Percentiles rank a stretch among this genome's conserved stretches.
phyloP scores from a whole-genome alignment of 1,140 invertebrate genomes.

The Drosophila mayri region DNA sequence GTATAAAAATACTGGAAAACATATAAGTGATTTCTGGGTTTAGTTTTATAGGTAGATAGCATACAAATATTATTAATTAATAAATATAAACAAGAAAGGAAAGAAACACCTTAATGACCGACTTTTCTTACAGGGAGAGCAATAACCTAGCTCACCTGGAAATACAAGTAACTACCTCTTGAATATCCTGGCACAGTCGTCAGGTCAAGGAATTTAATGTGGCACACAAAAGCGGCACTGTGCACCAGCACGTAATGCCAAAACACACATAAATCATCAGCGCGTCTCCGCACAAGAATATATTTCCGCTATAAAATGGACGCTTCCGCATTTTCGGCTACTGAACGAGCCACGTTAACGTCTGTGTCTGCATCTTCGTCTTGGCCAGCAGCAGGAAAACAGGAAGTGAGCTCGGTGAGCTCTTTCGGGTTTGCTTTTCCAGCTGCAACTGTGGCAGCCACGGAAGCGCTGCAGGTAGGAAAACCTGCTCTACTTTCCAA shows the following conservation, averaged over 20 bases:
- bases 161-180: not conserved
- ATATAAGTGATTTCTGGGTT: not conserved
- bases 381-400: slow-evolving; percentile 54
- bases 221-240: slow-evolving; percentile 48
- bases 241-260: slow-evolving; percentile 68
- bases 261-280: slow-evolving; percentile 80
- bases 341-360: slow-evolving; percentile 27
- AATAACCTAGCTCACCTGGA: slow-evolving; percentile 7
- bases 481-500: slow-evolving; percentile 39
- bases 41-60: not conserved
- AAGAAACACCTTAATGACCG: not conserved
- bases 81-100: no score
- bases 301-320: slow-evolving; percentile 83
- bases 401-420: slow-evolving; percentile 68
- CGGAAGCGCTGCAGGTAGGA: slow-evolving; percentile 72
- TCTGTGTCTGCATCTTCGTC: slow-evolving; percentile 12
- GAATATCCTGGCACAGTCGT: slow-evolving; percentile 2
- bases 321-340: slow-evolving; percentile 75
- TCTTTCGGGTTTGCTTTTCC: slow-evolving; percentile 31
- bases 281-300: slow-evolving; percentile 80
- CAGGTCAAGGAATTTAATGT: slow-evolving; percentile 63
- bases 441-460: slow-evolving; percentile 20
- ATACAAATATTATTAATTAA: no score
- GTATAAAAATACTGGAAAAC: not conserved
- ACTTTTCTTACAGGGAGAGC: not conserved